phyloP scores from a whole-genome alignment of 2,113 vertebrate genomes.

The Cettia cetti region DNA sequence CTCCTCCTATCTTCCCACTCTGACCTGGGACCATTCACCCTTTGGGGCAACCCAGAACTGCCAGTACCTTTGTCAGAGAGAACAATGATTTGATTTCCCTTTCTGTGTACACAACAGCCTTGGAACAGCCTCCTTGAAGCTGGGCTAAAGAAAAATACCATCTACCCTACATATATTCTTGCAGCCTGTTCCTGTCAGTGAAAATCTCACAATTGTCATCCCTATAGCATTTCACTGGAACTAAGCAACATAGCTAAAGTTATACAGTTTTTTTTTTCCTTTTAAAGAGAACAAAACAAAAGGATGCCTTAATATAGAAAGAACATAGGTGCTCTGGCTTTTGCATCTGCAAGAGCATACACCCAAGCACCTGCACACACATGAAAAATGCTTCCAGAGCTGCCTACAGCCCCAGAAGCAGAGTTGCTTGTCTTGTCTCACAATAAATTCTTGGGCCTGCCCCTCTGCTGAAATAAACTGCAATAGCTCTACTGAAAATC shows the following conservation, averaged over 20 bases:
- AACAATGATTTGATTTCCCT: background rate
- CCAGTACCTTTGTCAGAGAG: background rate
- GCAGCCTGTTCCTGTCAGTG: background rate
- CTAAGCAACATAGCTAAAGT: background rate
- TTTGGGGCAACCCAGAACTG: background rate
- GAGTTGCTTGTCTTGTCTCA: background rate
- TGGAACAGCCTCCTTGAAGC: background rate
- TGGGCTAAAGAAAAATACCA: background rate
- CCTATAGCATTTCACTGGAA: background rate
- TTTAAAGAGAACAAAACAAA: background rate
- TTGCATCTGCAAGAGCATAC: background rate
- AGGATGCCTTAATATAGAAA: background rate
- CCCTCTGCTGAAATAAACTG: slow-evolving; percentile 8
- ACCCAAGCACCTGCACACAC: background rate
- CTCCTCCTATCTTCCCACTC: background rate
- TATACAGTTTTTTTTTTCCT: rapidly evolving
- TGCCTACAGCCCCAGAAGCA: background rate
- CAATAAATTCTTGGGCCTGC: background rate
- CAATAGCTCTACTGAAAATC: background rate
- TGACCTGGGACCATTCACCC: background rate
- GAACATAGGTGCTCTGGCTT: background rate
- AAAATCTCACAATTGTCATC: background rate
- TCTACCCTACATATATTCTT: background rate
- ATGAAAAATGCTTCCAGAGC: background rate
- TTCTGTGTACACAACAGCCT: background rate